Percentiles rank a stretch among this genome's conserved stretches.
These are phyloP conservation scores for Acanthurus lineatus DNA, from an alignment of 2,797 vertebrate genomes.

Conservation along the genomic window DNA sequence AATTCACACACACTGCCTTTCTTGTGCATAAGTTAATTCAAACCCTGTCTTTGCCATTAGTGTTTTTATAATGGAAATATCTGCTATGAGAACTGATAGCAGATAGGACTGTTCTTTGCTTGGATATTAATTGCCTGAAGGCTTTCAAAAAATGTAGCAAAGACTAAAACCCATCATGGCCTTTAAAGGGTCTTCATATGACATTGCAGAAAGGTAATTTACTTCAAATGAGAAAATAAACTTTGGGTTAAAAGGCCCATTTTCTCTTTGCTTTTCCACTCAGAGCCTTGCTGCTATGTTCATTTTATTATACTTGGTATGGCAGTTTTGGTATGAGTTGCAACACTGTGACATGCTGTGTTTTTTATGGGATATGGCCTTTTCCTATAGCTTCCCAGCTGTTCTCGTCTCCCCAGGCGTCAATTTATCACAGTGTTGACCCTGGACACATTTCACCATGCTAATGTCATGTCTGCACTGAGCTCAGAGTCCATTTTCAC, in stretches of 20 bases:
- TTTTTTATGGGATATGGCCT: constrained; percentile 21
- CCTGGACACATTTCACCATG: constrained; percentile 29
- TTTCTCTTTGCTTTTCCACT: constrained; percentile 1
- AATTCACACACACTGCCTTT: background rate
- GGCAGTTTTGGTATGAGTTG: background rate
- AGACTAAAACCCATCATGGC: background rate
- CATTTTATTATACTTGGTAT: constrained; percentile 2
- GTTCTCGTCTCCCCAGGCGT: constrained; percentile 30
- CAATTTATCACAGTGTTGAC: constrained; percentile 28
- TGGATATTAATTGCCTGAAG: background rate
- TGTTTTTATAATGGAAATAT: background rate
- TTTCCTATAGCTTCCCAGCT: constrained; percentile 24
- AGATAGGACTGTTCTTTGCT: background rate
- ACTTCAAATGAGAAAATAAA: background rate
- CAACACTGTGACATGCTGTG: background rate
- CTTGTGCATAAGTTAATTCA: background rate
- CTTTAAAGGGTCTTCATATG: background rate
- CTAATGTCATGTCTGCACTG: constrained; percentile 36
- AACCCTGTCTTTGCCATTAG: constrained; percentile 1
- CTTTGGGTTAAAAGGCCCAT: background rate
- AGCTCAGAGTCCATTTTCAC: constrained; percentile 36
- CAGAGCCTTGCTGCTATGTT: background rate
- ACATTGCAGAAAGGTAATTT: constrained; percentile 11
- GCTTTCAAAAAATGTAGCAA: background rate
- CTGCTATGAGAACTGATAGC: background rate